Conservation (phyloP, 2,888 invertebrate species). For the Athripsodes cinereus region DNA sequence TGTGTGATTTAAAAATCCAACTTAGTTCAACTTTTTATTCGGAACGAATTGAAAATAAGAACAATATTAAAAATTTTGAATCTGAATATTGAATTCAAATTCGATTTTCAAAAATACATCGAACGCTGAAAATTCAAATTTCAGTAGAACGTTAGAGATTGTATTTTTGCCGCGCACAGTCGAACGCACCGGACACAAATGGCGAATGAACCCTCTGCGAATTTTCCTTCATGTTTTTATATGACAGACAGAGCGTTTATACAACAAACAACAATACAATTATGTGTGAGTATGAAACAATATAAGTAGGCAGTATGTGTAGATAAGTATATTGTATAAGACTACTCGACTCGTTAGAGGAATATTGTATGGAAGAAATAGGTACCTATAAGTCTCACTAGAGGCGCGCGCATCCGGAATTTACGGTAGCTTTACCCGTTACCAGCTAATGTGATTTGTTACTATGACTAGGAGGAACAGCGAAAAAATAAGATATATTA, state of each 20-base stretch:
- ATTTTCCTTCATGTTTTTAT: conserved; percentile 16
- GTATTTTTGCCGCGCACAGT: background rate
- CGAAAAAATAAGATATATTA: too few species aligned
- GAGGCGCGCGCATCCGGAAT: conserved; percentile 14
- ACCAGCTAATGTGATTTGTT: too few species aligned
- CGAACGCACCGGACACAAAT: background rate
- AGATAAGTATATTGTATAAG: too few species aligned
- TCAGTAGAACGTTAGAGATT: background rate
- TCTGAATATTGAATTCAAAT: background rate
- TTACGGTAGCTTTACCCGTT: too few species aligned
- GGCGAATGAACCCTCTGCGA: conserved; percentile 20
- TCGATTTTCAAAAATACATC: background rate
- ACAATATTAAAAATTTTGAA: too few species aligned
- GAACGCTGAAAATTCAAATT: too few species aligned
- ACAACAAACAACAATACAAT: background rate
- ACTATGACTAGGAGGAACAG: too few species aligned
- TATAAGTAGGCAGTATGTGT: background rate
- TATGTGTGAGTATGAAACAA: background rate
- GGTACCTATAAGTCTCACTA: background rate
- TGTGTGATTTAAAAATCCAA: too few species aligned
- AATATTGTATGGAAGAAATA: background rate
- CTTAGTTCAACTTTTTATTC: too few species aligned
- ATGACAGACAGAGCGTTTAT: too few species aligned
- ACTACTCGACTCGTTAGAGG: too few species aligned
- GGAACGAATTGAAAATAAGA: too few species aligned